phyloP scores from a whole-genome alignment of 2,888 invertebrate species.

The Yponomeuta sedellus region DNA sequence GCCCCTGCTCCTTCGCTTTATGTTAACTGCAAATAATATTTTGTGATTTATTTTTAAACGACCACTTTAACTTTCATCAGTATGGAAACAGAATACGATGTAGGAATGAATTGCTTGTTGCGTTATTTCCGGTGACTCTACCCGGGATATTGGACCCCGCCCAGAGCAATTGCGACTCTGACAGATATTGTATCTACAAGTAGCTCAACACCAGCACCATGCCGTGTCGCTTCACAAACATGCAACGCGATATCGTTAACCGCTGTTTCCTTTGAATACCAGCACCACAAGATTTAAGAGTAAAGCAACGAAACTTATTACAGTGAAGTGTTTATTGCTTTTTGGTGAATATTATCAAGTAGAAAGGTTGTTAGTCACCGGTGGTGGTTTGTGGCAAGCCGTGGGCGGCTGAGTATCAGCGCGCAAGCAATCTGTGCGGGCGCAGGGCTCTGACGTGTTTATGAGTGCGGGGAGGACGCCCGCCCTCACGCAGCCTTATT shows the following conservation, averaged over 20 bases:
- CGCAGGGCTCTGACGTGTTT: constrained; percentile 62
- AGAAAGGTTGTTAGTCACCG: constrained; percentile 14
- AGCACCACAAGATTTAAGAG: constrained; percentile 1
- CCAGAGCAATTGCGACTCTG: constrained; percentile 9
- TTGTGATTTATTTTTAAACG: constrained; percentile 14
- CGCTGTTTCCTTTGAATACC: neutral
- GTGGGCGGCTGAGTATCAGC: constrained; percentile 49
- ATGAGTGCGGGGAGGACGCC: constrained; percentile 51
- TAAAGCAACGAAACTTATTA: neutral
- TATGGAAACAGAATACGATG: neutral
- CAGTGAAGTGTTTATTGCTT: constrained; percentile 9
- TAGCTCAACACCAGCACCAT: neutral
- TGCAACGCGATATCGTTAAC: neutral
- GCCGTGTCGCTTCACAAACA: neutral
- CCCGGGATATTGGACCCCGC: constrained; percentile 11
- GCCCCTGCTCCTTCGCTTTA: constrained; percentile 8
- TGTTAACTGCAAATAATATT: constrained; percentile 16
- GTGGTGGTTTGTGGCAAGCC: constrained; percentile 3
- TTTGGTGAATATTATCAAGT: constrained; percentile 14
- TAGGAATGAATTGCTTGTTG: neutral
- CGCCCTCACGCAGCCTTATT: constrained; percentile 65
- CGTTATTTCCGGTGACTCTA: constrained; percentile 11
- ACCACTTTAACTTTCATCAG: constrained; percentile 5
- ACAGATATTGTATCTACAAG: constrained; percentile 8
- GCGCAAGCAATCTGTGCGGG: constrained; percentile 53